These are phyloP conservation scores for Lepilemur ruficaudatus DNA, from an alignment of 2,797 vertebrate genomes.

Conservation along the genomic window DNA sequence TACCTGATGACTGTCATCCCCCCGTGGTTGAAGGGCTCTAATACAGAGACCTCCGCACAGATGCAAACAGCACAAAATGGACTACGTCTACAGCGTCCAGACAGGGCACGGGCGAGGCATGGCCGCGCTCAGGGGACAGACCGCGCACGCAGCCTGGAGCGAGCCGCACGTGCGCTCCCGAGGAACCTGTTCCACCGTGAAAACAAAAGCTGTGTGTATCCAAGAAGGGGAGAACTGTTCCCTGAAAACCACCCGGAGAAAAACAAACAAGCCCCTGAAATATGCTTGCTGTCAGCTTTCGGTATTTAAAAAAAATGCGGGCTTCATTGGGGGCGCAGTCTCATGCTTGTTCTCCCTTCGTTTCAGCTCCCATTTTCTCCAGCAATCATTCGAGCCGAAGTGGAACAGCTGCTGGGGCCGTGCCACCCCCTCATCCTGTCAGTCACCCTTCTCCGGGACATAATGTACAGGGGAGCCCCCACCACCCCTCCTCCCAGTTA, in stretches of 20 bases:
- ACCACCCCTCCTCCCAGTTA: slow-evolving; percentile 83
- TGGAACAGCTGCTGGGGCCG: slow-evolving; percentile 79
- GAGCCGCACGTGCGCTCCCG: background rate
- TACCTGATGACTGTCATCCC: background rate
- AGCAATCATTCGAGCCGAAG: slow-evolving; percentile 84
- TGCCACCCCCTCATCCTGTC: slow-evolving; percentile 83
- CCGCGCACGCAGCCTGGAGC: background rate
- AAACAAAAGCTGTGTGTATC: slow-evolving; percentile 46
- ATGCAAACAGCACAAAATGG: background rate
- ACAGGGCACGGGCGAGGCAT: background rate
- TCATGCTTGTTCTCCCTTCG: slow-evolving; percentile 69
- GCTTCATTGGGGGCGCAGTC: slow-evolving; percentile 9
- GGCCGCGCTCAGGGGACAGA: background rate
- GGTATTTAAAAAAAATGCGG: background rate
- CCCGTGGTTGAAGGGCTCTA: background rate
- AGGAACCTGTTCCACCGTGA: background rate
- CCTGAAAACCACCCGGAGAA: slow-evolving; percentile 20
- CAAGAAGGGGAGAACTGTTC: background rate
- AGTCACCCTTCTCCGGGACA: slow-evolving; percentile 84
- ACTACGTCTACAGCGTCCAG: background rate
- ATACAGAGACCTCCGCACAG: background rate
- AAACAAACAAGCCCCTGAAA: slow-evolving; percentile 57
- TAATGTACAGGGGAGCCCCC: slow-evolving; percentile 82
- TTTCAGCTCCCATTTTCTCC: slow-evolving; percentile 85
- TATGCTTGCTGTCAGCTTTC: slow-evolving; percentile 25